phyloP scores from a whole-genome alignment of 2,888 invertebrate genomes.

The Pheosia gnoma region DNA sequence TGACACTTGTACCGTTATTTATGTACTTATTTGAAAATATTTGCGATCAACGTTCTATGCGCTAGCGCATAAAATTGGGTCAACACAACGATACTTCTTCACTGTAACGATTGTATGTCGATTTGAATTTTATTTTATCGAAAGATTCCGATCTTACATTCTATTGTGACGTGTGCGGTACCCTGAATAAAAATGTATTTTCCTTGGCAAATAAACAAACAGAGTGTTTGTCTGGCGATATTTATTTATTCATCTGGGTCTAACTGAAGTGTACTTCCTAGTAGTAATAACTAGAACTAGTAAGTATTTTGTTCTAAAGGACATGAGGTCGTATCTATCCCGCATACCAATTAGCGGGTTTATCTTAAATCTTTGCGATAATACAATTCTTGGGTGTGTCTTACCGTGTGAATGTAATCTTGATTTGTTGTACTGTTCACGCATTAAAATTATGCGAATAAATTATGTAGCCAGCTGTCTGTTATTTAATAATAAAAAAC shows the following conservation, averaged over 20 bases:
- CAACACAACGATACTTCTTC: not conserved
- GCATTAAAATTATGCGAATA: not conserved
- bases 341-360: slow-evolving; percentile 5
- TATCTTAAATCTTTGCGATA: not conserved
- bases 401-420: not conserved
- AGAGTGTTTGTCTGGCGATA: too few species aligned
- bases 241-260: too few species aligned
- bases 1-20: slow-evolving; percentile 44
- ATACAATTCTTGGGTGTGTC: not conserved
- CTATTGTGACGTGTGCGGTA: too few species aligned
- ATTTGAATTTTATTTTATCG: too few species aligned
- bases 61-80: not conserved
- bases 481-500: too few species aligned
- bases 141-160: too few species aligned
- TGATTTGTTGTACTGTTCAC: not conserved
- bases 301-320: not conserved
- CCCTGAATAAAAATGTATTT: too few species aligned
- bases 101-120: too few species aligned
- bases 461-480: not conserved
- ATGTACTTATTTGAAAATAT: slow-evolving; percentile 40
- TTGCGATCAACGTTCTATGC: slow-evolving; percentile 15
- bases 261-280: not conserved
- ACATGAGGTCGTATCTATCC: not conserved
- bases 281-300: not conserved
- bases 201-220: too few species aligned